Conservation (phyloP, 2,797 vertebrate genomes). For the Poecilia picta region DNA sequence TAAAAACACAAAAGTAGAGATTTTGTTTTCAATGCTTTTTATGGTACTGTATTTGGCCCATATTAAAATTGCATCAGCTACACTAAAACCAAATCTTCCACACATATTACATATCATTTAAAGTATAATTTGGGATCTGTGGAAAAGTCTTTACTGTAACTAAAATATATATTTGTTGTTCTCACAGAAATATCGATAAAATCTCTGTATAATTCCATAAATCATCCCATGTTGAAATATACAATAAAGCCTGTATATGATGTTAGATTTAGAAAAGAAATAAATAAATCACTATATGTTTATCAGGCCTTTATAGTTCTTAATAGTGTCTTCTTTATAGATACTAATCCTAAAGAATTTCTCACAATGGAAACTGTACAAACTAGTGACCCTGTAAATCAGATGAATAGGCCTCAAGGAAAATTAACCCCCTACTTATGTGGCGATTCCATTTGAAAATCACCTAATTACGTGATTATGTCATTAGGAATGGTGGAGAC, state of each 20-base stretch:
- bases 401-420: constrained; percentile 78
- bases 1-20: neutral
- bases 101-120: neutral
- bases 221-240: neutral
- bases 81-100: neutral
- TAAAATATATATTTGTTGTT: neutral
- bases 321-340: constrained; percentile 20
- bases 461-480: constrained; percentile 96
- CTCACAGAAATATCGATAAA: neutral
- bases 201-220: neutral
- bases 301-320: constrained; percentile 10
- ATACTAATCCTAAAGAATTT: constrained; percentile 22
- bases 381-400: constrained; percentile 75
- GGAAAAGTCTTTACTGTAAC: neutral
- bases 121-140: neutral
- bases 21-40: neutral
- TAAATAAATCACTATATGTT: neutral
- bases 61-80: neutral
- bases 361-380: constrained; percentile 60
- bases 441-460: constrained; percentile 85
- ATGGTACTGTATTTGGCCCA: neutral
- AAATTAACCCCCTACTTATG: constrained; percentile 86
- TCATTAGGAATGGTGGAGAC: constrained; percentile 83
- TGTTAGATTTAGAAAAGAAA: neutral
- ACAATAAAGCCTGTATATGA: neutral